phyloP scores from a whole-genome alignment of 2,113 vertebrate species.

The Macaca mulatta region DNA sequence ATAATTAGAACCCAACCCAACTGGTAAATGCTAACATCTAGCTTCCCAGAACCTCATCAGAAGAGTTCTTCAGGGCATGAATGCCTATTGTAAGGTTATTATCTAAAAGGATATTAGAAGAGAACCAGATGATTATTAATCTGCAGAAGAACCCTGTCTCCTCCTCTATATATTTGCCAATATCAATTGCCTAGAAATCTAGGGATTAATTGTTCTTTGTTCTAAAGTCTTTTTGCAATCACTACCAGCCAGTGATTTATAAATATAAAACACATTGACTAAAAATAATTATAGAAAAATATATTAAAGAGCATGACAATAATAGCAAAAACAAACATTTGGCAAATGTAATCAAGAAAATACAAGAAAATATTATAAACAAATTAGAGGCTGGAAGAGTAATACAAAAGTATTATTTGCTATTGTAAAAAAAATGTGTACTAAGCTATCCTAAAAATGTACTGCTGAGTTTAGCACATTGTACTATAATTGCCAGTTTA shows the following conservation, averaged over 20 bases:
- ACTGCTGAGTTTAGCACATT: neutral
- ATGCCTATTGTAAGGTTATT: no score
- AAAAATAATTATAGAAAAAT: neutral
- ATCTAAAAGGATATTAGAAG: neutral
- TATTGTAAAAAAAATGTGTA: neutral
- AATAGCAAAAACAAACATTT: neutral
- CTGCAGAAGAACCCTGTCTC: rapidly evolving
- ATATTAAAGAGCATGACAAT: neutral
- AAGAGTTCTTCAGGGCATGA: neutral
- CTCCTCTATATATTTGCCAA: neutral
- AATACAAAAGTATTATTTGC: neutral
- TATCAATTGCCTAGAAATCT: neutral
- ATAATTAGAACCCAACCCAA: rapidly evolving
- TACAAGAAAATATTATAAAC: neutral
- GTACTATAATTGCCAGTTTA: no score
- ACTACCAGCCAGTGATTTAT: neutral
- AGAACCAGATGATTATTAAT: neutral
- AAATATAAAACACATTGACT: neutral
- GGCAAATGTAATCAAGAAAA: neutral
- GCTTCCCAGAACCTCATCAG: neutral
- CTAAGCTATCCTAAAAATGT: neutral
- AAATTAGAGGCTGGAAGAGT: neutral
- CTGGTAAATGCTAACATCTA: neutral
- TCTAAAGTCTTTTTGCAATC: neutral
- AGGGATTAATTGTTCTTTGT: neutral